These are phyloP conservation scores for Todiramphus saurophagus DNA, from an alignment of 2,113 vertebrate species.

Conservation along the genomic window DNA sequence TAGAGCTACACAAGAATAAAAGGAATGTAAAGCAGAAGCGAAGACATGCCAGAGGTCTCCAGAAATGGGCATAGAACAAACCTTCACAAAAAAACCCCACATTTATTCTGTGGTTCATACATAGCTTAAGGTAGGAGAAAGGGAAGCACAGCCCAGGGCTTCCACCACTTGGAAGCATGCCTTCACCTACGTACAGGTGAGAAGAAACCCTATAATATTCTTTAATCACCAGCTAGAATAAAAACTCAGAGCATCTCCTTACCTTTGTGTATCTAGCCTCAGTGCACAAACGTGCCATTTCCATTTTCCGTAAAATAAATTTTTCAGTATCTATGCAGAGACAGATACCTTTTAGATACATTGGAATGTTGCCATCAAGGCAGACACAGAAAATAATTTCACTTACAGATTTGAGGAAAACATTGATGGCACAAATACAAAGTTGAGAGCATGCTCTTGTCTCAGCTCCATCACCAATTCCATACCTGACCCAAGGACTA, in stretches of 20 bases:
- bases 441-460: background rate
- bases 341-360: background rate
- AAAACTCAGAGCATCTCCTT: background rate
- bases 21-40: background rate
- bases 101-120: background rate
- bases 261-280: background rate
- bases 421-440: background rate
- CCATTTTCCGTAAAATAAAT: background rate
- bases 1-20: background rate
- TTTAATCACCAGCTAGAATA: background rate
- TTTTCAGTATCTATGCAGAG: background rate
- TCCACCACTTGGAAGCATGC: background rate
- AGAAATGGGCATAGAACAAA: background rate
- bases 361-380: background rate
- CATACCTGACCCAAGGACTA: background rate
- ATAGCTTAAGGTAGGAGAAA: background rate
- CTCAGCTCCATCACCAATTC: background rate
- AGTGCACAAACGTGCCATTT: background rate
- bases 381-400: background rate
- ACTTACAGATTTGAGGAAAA: background rate
- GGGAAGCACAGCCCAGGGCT: background rate
- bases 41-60: background rate
- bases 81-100: background rate
- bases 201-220: background rate
- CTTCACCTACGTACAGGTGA: background rate